Evolutionary conservation across 2,797 vertebrate genomes (phyloP).

Genomic region (Cephalopachus bancanus): DNA sequence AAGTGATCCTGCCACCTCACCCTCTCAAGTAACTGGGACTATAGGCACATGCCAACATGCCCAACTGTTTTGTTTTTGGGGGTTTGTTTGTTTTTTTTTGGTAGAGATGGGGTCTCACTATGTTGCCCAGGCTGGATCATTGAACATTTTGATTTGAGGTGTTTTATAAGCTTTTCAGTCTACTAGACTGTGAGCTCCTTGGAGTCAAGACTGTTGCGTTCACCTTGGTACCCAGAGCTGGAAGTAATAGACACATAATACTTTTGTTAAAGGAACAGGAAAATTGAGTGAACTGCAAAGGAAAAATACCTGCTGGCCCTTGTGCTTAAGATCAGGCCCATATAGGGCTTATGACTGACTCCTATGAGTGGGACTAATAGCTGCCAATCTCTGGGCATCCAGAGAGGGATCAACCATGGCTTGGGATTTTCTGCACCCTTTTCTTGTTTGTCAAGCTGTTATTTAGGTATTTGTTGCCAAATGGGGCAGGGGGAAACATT

Average conservation of each 20-base stretch:
- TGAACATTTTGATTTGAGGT: not conserved
- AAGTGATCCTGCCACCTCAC: too few relatives aligned
- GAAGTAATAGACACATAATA: accelerated
- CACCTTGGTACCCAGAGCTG: not conserved
- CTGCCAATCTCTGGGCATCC: not conserved
- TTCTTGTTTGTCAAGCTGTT: not conserved
- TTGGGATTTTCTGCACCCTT: not conserved
- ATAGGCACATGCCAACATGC: too few relatives aligned
- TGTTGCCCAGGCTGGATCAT: too few relatives aligned
- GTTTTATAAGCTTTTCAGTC: not conserved
- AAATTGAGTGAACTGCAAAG: not conserved
- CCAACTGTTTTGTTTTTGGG: too few relatives aligned
- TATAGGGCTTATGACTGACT: accelerated
- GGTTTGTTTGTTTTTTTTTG: too few relatives aligned
- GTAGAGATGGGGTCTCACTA: too few relatives aligned
- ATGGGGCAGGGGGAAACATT: not conserved
- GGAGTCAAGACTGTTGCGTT: not conserved
- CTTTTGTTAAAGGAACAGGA: not conserved
- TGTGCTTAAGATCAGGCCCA: not conserved
- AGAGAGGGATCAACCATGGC: not conserved
- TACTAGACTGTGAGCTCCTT: not conserved
- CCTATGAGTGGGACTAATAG: not conserved
- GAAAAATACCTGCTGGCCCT: not conserved
- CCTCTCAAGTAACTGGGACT: too few relatives aligned
- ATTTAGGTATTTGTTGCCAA: not conserved